Base-by-base conservation (phyloP, 2,797 vertebrate species). In the Premnoplex brunnescens region DNA sequence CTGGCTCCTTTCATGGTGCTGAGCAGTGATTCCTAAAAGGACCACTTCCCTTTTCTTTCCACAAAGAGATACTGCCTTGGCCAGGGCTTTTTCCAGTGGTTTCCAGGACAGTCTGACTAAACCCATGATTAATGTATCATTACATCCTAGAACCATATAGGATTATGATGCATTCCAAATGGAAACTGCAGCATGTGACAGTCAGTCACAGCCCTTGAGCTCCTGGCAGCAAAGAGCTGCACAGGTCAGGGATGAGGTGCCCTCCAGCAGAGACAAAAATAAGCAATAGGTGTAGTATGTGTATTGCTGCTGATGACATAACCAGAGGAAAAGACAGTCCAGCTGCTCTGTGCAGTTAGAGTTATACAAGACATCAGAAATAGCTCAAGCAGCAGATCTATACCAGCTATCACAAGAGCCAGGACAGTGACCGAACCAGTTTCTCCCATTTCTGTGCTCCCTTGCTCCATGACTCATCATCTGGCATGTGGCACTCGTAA, bases 161-260 rank as follows among this genome's bases (percentile, higher is more conserved):
- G 71, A 91, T 93, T 91, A 93, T 80, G 79, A 91, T 87, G 72
- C 11, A 14, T 77, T 92, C 79, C 67, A 54, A 93, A 89, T 77
- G 64, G 87, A 89, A 93, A 71, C 49, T 7, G 36, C 75, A 80
- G 60, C 82, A 92, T 1, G 1, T 71, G 87, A 67, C 0, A 0
- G 22, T 68, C 64, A 39, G 18, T 39, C 74, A 66, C 73, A 86
- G 62, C 39, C 28, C 30, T 27, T 28, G 87, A 1, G 6, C 62
- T 22, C 22, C 18, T 3, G 46, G 14, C 71, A 90, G 55, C 36
- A 51, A 79, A 77, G 16, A 82, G 46, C 52, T 59, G 59, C 1
- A 6, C 2, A n/a, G 78, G 55, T 23, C 84, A 80, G 75, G 37
- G 62, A 20, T 5, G 36, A 62, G 24, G 16, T 34, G 23, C 51